Evolutionary conservation across 2,888 invertebrate genomes (phyloP).

Genomic region (Emmelina monodactyla): DNA sequence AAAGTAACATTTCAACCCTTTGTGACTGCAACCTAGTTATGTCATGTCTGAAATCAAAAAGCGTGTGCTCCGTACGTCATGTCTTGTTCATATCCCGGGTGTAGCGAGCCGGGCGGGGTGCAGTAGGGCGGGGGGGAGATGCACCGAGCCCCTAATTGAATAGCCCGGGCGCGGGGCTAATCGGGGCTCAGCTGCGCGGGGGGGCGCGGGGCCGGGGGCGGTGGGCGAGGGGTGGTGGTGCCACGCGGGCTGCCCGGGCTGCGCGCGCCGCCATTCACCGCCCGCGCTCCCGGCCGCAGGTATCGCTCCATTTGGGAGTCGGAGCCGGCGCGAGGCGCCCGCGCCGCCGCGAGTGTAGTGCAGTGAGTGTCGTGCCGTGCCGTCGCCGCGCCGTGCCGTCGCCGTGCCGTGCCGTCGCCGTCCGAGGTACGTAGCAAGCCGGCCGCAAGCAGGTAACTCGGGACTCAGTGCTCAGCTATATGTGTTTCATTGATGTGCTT

Average conservation of each 20-base stretch:
- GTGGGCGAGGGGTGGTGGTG: constrained; percentile 64
- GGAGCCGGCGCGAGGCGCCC: constrained; percentile 49
- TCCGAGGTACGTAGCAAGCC: constrained; percentile 42
- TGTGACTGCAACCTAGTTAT: too few relatives aligned
- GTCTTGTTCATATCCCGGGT: too few relatives aligned
- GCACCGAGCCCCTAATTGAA: constrained; percentile 62
- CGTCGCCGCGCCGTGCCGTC: constrained; percentile 17
- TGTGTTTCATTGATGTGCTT: too few relatives aligned
- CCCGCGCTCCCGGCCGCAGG: too few relatives aligned
- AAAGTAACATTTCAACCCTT: too few relatives aligned
- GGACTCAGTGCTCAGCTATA: too few relatives aligned
- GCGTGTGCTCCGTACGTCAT: too few relatives aligned
- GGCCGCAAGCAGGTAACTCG: too few relatives aligned
- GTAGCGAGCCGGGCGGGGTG: constrained; percentile 19
- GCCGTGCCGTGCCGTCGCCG: constrained; percentile 14
- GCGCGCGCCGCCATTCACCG: constrained; percentile 63
- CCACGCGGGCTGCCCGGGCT: constrained; percentile 72
- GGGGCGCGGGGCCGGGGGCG: too few relatives aligned
- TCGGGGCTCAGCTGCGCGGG: constrained; percentile 59
- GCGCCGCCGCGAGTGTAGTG: constrained; percentile 55
- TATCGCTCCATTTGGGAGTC: constrained; percentile 64
- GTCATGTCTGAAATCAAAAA: too few relatives aligned
- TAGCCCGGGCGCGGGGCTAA: constrained; percentile 58
- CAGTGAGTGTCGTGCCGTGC: constrained; percentile 31
- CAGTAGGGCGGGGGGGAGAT: constrained; percentile 33